These are phyloP conservation scores for Microctonus hyperodae DNA, from an alignment of 2,888 invertebrate genomes.

Conservation along the genomic window DNA sequence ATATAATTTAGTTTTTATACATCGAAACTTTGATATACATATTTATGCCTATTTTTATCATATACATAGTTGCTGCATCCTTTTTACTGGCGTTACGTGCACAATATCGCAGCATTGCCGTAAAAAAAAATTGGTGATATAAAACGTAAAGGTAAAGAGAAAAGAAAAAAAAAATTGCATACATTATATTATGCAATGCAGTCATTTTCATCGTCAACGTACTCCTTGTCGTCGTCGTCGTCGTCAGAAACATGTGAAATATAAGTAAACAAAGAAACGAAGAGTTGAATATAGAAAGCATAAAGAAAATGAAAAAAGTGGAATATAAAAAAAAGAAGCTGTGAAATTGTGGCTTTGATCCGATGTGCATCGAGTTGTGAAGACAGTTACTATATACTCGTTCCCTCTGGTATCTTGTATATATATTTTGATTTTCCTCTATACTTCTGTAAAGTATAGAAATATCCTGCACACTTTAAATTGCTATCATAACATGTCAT, in stretches of 20 bases:
- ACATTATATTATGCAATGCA: background rate
- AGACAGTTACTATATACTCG: conserved; percentile 30
- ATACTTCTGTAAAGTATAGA: background rate
- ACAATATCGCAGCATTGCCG: background rate
- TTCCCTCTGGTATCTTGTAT: conserved; percentile 12
- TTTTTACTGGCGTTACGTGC: background rate
- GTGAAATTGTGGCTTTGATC: conserved; percentile 37
- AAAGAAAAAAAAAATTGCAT: background rate
- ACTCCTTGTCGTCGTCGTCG: background rate
- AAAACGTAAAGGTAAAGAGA: background rate
- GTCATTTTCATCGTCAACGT: background rate
- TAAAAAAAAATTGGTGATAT: background rate
- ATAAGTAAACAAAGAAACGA: conserved; percentile 23
- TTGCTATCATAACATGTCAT: conserved; percentile 7
- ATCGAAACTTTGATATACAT: background rate
- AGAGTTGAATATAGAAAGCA: background rate
- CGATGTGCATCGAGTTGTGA: conserved; percentile 40
- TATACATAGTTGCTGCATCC: background rate
- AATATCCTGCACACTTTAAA: background rate
- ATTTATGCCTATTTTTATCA: background rate
- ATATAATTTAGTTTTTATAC: too few relatives aligned
- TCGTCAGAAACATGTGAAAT: conserved; percentile 22
- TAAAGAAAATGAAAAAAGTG: conserved; percentile 2
- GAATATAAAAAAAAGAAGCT: conserved; percentile 18
- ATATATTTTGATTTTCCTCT: conserved; percentile 39